Evolutionary conservation across 2,113 vertebrate genomes (phyloP).

Genomic region (Ptychochromis oligacanthus): DNA sequence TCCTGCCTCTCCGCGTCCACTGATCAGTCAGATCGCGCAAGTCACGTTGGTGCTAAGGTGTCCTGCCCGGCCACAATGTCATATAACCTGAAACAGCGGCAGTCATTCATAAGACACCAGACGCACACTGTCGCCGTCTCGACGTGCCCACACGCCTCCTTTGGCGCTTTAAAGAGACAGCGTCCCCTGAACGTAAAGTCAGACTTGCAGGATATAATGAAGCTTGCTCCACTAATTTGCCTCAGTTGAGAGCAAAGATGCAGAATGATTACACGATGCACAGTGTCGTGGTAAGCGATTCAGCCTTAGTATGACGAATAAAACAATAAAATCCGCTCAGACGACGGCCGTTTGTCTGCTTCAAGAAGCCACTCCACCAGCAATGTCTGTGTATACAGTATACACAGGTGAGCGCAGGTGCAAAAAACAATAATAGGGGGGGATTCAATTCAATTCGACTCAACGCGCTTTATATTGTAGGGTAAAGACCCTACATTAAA

Average conservation of each 20-base stretch:
- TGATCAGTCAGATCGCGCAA: background rate
- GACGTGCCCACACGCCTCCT: constrained; percentile 68
- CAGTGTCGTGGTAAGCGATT: background rate
- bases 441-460: too few species aligned
- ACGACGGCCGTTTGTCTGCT: background rate
- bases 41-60: constrained; percentile 12
- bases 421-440: too few species aligned
- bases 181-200: background rate
- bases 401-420: background rate
- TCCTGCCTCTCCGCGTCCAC: background rate
- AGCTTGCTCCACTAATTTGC: background rate
- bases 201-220: background rate
- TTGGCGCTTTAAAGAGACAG: constrained; percentile 72
- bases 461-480: too few species aligned
- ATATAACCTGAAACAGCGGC: constrained; percentile 27
- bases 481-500: too few species aligned
- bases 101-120: constrained; percentile 49
- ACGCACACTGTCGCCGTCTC: constrained; percentile 28
- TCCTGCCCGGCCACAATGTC: constrained; percentile 57
- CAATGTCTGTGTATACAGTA: constrained; percentile 41
- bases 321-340: background rate
- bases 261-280: too few species aligned
- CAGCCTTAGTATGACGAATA: background rate
- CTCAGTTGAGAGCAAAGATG: background rate
- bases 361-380: background rate